phyloP scores from a whole-genome alignment of 1,140 invertebrate species.

The Brachionus plicatilis region DNA sequence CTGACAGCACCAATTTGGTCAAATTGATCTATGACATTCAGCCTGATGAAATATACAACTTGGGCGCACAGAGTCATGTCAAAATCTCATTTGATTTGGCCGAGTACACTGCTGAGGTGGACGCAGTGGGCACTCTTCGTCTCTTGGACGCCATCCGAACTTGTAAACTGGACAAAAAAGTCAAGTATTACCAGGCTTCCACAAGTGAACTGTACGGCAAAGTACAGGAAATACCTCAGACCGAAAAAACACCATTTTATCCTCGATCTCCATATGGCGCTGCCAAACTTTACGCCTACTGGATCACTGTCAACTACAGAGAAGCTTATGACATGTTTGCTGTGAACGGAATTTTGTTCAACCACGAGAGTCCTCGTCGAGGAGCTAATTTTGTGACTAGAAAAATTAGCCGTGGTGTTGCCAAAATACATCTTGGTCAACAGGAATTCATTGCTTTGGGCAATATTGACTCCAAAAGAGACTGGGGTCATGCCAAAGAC shows the following conservation, averaged over 20 bases:
- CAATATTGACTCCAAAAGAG: constrained; percentile 87
- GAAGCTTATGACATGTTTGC: constrained; percentile 97
- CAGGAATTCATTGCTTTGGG: constrained; percentile 83
- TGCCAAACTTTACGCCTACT: constrained; percentile 95
- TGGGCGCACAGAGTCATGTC: constrained; percentile 98
- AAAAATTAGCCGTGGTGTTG: constrained; percentile 93
- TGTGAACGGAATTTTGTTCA: constrained; percentile 97
- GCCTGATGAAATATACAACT: constrained; percentile 94
- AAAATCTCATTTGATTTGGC: constrained; percentile 95
- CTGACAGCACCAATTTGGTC: constrained; percentile 90
- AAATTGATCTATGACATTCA: constrained; percentile 81
- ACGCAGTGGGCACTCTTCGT: constrained; percentile 90
- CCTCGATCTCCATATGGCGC: constrained; percentile 98
- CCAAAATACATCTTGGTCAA: constrained; percentile 84
- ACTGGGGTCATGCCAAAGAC: constrained; percentile 99
- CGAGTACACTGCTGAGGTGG: constrained; percentile 98
- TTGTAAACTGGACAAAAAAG: constrained; percentile 72
- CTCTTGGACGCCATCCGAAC: constrained; percentile 90
- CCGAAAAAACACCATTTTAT: constrained; percentile 96
- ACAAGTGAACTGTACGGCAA: constrained; percentile 98
- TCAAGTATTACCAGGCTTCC: constrained; percentile 69
- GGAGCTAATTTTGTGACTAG: constrained; percentile 97
- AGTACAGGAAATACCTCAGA: constrained; percentile 90
- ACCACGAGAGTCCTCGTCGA: constrained; percentile 94
- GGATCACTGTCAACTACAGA: constrained; percentile 96